These are phyloP conservation scores for Trichogramma dendrolimi DNA, from an alignment of 2,888 invertebrate species.

Conservation along the genomic window DNA sequence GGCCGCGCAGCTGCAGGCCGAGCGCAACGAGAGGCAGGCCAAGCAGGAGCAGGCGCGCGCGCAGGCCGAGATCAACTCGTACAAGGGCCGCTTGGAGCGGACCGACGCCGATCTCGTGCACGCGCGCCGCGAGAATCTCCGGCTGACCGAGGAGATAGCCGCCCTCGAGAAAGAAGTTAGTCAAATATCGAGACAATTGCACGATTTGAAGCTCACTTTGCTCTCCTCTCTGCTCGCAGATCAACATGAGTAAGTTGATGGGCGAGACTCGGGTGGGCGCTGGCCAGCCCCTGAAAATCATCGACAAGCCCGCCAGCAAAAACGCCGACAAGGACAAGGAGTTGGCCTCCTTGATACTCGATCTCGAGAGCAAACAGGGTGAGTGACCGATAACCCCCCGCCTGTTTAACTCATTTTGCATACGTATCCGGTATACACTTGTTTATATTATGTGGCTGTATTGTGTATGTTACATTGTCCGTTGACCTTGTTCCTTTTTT, in stretches of 20 bases:
- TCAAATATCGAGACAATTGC: not conserved
- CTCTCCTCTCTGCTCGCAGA: constrained; percentile 33
- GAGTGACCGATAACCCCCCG: constrained; percentile 46
- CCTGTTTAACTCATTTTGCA: not conserved
- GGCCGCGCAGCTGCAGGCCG: constrained; percentile 59
- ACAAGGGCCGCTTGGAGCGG: constrained; percentile 67
- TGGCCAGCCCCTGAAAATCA: not conserved
- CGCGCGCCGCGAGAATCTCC: constrained; percentile 73
- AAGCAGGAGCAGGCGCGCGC: constrained; percentile 72
- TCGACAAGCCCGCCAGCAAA: constrained; percentile 1
- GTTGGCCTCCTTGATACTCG: constrained; percentile 64
- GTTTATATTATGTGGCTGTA: constrained; percentile 38
- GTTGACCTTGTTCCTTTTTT: constrained; percentile 5
- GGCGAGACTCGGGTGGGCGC: constrained; percentile 21
- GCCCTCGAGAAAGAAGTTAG: constrained; percentile 76
- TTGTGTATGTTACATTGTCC: constrained; percentile 51
- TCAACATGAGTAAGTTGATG: constrained; percentile 41
- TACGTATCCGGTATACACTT: not conserved
- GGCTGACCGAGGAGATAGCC: constrained; percentile 73
- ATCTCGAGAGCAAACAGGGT: constrained; percentile 83
- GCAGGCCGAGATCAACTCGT: constrained; percentile 65
- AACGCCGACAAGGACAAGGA: constrained; percentile 36
- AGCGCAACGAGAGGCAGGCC: constrained; percentile 70
- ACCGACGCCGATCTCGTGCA: constrained; percentile 78
- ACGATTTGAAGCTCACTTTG: not conserved